A percentile compares a stretch with the other conserved stretches of the same genome.
phyloP scores from a whole-genome alignment of 2,113 vertebrate genomes.

The Alectura lathami region DNA sequence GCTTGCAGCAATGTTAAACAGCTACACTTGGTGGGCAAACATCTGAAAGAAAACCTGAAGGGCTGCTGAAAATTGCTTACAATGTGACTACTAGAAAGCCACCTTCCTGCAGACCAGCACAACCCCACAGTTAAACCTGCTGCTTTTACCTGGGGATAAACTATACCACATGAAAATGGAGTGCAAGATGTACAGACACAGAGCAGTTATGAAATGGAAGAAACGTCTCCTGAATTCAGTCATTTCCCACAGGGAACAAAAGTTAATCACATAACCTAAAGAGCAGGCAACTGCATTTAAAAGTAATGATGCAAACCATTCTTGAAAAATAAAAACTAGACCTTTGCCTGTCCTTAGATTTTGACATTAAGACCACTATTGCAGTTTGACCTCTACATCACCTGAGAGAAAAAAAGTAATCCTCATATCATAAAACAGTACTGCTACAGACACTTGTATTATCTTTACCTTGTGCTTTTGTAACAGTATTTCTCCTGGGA shows the following conservation, averaged over 20 bases:
- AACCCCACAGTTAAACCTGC: background rate
- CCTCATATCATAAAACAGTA: background rate
- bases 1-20: background rate
- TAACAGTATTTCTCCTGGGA: background rate
- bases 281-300: constrained; percentile 25
- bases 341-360: constrained; percentile 17
- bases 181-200: background rate
- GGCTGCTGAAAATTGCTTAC: background rate
- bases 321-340: constrained; percentile 4
- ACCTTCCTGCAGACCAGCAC: background rate
- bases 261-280: constrained; percentile 31
- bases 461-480: background rate
- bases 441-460: background rate
- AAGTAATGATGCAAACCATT: constrained; percentile 37
- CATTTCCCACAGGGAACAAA: constrained; percentile 39
- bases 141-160: background rate
- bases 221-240: constrained; percentile 43
- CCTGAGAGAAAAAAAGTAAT: background rate
- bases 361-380: background rate
- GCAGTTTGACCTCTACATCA: constrained; percentile 19
- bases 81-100: background rate
- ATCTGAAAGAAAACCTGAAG: background rate
- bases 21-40: background rate
- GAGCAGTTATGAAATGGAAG: background rate
- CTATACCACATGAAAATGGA: background rate